Evolutionary conservation across 2,113 vertebrate species (phyloP), one percentile per base, ranked within the genome.

Genomic region (Felis chaus): DNA sequence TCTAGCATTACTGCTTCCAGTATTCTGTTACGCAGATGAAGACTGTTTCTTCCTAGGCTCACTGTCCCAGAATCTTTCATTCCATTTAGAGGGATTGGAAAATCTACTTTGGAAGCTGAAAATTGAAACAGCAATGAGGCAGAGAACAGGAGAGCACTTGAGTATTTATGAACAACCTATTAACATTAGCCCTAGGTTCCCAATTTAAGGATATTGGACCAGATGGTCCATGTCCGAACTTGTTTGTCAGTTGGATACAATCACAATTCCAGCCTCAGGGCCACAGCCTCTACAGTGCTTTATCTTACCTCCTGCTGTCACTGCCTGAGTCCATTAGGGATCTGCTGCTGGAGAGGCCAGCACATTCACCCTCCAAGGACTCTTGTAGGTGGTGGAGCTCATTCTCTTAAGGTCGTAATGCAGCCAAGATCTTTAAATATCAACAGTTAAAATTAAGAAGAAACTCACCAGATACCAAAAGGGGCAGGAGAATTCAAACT

Each of bases 141-240:
- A 80, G 86, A 93, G n/a, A 84, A 45, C 36, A 5, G 4, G 21
- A 66, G 78, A 66, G 45, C 65, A 25, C 48, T 55, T 36, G 80
- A 78, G 63, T 91, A 55, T 84, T 98, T 94, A 87, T 63, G 36
- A 96, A 41, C 55, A 76, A 23, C 14, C 69, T 80, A 19, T 76
- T 66, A 61, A 55, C 48, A 33, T 88, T 74, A 27, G 74, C 41
- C 88, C 27, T 83, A 14, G 41, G 12, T 90, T 80, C 96, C 63
- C 36, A 65, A 3, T 89, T 33, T 41, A 89, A 89, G 80, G 74
- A 55, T 27, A 55, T 45, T 68, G 41, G 36, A 50, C 53, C 23
- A 76, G 93, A 87, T 78, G 3, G 0, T n/a, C 93, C 33, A 6
- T n/a, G 79, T 88, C 89, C 71, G 39, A 92, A 92, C 65, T 79